Base-by-base conservation (phyloP, 1,140 invertebrate genomes). In the Alviniconcha marisindica region DNA sequence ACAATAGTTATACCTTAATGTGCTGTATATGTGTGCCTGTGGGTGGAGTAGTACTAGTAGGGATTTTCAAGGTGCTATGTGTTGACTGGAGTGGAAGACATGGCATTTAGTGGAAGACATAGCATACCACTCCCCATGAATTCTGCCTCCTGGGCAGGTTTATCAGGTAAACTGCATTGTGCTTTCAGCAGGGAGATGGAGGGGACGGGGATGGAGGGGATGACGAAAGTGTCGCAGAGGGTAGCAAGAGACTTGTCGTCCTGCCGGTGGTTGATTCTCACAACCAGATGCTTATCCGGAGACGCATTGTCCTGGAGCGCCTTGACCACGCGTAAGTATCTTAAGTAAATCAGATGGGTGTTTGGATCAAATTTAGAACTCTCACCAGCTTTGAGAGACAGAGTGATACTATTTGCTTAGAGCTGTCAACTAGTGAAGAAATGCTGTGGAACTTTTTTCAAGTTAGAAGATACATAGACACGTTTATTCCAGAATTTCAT, bases 251-350 rank as follows among this genome's bases (percentile, higher is more conserved):
- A 60, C 83, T 77, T 38, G 81, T 90, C 36, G 82, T 85, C 36
- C 83, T 93, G n/a, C 92, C 92, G n/a, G 85, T 88, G 24, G 88
- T 93, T 12, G 92, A 93, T 81, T 86, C 86, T 36, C 87, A 90
- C 78, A 87, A 91, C 63, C 92, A 93, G 86, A 83, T 87, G 83
- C 76, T 88, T 51, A 91, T 92, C 12, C 84, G 92, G 56, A 87
- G 85, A 81, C 91, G 89, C 84, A 92, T 93, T 83, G 89, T 92
- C 10, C 82, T 92, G 63, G 91, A 93, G 4, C 88, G 88, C 77
- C 73, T 93, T 2, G 88, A 88, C 69, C 89, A 87, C 87, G 83
- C 87, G 92, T 92, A 87, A 86, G 88, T 87, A 21, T 48, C 14
- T 44, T 10, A 3, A 2, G 33, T 4, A 12, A 60, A 24, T 0